phyloP scores from a whole-genome alignment of 2,797 vertebrate species.

The Brachyrhaphis roseni region DNA sequence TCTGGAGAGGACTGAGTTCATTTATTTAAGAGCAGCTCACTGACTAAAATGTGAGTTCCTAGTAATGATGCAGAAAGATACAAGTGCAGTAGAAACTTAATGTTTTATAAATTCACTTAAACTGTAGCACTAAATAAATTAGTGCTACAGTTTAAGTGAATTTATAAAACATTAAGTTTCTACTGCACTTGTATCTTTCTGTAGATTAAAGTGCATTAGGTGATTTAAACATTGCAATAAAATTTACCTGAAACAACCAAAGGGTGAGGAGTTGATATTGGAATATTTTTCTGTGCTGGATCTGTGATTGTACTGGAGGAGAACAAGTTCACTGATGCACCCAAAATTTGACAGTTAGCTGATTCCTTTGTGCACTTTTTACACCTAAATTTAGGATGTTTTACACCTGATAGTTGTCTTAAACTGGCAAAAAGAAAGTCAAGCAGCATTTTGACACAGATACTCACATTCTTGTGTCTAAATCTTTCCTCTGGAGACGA shows the following conservation, averaged over 20 bases:
- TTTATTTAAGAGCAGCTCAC: slow-evolving; percentile 40
- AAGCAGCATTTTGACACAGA: background rate
- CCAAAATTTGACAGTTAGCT: slow-evolving; percentile 28
- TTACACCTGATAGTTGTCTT: background rate
- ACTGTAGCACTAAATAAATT: no score
- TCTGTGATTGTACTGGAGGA: slow-evolving; percentile 31
- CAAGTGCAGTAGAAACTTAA: no score
- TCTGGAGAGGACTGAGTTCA: slow-evolving; percentile 43
- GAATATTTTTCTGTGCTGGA: slow-evolving; percentile 6
- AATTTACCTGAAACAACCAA: background rate
- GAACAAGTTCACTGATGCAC: slow-evolving; percentile 38
- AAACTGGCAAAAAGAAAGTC: slow-evolving; percentile 4
- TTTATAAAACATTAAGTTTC: slow-evolving; percentile 27
- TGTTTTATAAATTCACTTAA: no score
- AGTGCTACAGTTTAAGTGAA: slow-evolving; percentile 6
- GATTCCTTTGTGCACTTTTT: slow-evolving; percentile 19
- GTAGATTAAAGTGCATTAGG: background rate
- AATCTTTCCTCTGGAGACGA: background rate
- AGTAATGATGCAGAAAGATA: slow-evolving; percentile 19
- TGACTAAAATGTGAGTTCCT: slow-evolving; percentile 19
- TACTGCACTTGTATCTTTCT: background rate
- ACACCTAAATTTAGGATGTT: background rate
- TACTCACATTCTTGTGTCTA: background rate
- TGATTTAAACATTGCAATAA: slow-evolving; percentile 12
- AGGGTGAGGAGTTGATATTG: background rate